Evolutionary conservation across 1,140 invertebrate genomes (phyloP).

Genomic region (Saxidomus purpurata): DNA sequence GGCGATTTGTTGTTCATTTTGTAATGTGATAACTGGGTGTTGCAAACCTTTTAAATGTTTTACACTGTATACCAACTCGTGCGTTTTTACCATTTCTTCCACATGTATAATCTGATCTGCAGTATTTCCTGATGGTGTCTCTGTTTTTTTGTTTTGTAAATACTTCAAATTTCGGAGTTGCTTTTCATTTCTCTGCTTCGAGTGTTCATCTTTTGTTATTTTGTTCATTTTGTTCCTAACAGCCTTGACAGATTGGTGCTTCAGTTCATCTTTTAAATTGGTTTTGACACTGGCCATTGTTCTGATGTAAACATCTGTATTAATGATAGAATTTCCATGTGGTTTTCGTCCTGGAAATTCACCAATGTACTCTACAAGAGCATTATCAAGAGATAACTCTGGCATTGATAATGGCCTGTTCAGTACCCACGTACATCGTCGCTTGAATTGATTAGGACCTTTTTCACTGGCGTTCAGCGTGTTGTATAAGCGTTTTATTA

Average conservation of each 20-base stretch:
- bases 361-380: slow-evolving; percentile 44
- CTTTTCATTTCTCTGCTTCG: slow-evolving; percentile 34
- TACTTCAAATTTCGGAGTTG: slow-evolving; percentile 37
- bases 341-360: not conserved
- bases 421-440: no score
- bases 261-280: slow-evolving; percentile 6
- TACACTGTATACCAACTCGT: slow-evolving; percentile 29
- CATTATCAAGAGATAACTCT: not conserved
- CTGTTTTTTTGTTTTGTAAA: not conserved
- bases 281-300: not conserved
- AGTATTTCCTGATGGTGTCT: not conserved
- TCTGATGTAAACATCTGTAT: not conserved
- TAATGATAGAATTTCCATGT: not conserved
- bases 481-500: slow-evolving; percentile 18
- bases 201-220: not conserved
- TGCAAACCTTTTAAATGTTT: slow-evolving; percentile 16
- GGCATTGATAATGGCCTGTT: no score
- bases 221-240: slow-evolving; percentile 15
- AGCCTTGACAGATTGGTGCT: not conserved
- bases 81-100: slow-evolving; percentile 37
- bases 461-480: not conserved
- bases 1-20: slow-evolving; percentile 34
- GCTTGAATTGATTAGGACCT: not conserved
- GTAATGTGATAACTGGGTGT: slow-evolving; percentile 12
- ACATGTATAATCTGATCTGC: slow-evolving; percentile 32